phyloP scores from a whole-genome alignment of 1,140 invertebrate species.

The Sminthurides bifidus region DNA sequence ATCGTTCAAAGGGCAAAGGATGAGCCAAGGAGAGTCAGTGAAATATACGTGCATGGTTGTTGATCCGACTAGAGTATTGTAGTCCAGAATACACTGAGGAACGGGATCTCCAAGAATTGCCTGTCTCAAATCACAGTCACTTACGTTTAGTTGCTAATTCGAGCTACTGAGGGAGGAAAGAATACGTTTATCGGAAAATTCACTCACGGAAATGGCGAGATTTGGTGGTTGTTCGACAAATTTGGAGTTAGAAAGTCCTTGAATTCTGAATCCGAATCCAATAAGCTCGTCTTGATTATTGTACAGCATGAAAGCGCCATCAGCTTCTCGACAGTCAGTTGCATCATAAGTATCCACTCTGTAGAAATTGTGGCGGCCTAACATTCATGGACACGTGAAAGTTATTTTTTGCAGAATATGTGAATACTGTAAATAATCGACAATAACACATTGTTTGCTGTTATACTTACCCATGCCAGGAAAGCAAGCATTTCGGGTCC shows the following conservation, averaged over 20 bases:
- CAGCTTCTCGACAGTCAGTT: constrained; percentile 5
- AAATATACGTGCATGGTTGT: constrained; percentile 15
- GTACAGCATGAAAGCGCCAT: constrained; percentile 12
- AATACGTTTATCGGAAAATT: neutral
- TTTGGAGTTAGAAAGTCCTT: neutral
- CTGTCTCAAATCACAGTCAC: neutral
- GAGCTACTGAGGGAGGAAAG: neutral
- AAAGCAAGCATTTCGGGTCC: constrained; percentile 12
- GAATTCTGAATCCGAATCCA: constrained; percentile 13
- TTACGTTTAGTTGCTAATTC: neutral
- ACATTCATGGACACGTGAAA: neutral
- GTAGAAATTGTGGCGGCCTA: constrained; percentile 20
- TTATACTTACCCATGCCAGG: constrained; percentile 13
- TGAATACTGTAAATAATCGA: neutral
- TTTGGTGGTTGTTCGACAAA: constrained; percentile 19
- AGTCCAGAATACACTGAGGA: constrained; percentile 5
- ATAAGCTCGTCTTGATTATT: constrained; percentile 5
- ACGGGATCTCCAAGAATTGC: constrained; percentile 5
- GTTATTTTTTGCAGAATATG: neutral
- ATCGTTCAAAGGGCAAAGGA: neutral
- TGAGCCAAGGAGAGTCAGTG: neutral
- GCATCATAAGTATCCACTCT: neutral
- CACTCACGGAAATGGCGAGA: constrained; percentile 11
- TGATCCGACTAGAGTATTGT: neutral
- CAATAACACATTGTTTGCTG: neutral